These are phyloP conservation scores for Carettochelys insculpta DNA, from an alignment of 2,113 vertebrate species.

Conservation along the genomic window DNA sequence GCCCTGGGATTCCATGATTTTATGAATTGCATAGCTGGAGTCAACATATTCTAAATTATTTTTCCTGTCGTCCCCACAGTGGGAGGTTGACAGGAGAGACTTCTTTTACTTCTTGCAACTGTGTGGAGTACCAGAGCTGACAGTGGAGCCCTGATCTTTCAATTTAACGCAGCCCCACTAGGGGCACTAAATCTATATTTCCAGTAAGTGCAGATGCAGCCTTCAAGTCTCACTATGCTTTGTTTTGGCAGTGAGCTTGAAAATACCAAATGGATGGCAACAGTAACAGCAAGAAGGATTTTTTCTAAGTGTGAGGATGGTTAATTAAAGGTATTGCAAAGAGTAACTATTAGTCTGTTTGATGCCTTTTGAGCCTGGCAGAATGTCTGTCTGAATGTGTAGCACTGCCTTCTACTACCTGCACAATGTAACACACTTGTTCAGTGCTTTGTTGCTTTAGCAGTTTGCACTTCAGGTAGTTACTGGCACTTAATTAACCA, in stretches of 20 bases:
- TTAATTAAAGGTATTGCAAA: not conserved
- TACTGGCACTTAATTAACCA: not conserved
- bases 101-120: too few relatives aligned
- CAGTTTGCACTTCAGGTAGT: not conserved
- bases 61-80: too few relatives aligned
- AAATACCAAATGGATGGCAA: not conserved
- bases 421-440: rapidly evolving
- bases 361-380: not conserved
- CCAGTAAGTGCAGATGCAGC: too few relatives aligned
- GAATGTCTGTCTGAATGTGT: not conserved
- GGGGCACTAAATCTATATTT: too few relatives aligned
- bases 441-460: rapidly evolving
- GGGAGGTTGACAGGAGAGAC: too few relatives aligned
- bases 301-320: not conserved
- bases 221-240: not conserved
- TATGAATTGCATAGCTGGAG: too few relatives aligned
- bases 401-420: slow-evolving; percentile 3
- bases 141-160: too few relatives aligned
- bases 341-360: not conserved
- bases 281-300: not conserved
- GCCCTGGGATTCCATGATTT: too few relatives aligned
- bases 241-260: not conserved
- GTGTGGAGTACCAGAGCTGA: too few relatives aligned
- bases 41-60: too few relatives aligned
- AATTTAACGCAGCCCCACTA: too few relatives aligned